Evolutionary conservation across 2,113 vertebrate genomes (phyloP).

Genomic region (Chaenocephalus aceratus): DNA sequence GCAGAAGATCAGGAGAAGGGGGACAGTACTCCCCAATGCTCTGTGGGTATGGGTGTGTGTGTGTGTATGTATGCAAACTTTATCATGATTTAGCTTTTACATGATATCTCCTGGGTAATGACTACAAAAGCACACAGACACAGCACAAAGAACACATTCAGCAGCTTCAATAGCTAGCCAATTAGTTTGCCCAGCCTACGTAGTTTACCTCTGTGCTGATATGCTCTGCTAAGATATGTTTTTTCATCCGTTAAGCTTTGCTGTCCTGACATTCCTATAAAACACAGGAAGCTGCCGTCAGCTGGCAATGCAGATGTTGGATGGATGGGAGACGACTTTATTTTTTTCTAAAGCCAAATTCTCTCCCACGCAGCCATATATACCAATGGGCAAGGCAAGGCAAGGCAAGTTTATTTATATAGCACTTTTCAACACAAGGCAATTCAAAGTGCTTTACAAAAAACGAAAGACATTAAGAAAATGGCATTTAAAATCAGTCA

Average conservation of each 20-base stretch:
- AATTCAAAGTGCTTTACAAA: too few relatives aligned
- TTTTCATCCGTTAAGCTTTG: slow-evolving; percentile 29
- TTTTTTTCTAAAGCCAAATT: slow-evolving; percentile 41
- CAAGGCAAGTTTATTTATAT: too few relatives aligned
- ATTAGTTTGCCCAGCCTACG: slow-evolving; percentile 24
- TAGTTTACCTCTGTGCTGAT: slow-evolving; percentile 38
- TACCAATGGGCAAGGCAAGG: background rate
- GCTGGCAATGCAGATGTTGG: slow-evolving; percentile 60
- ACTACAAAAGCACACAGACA: slow-evolving; percentile 13
- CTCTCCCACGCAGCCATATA: slow-evolving; percentile 53
- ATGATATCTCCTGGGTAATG: slow-evolving; percentile 32
- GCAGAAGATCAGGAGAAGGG: slow-evolving; percentile 62
- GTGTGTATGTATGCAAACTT: slow-evolving; percentile 19
- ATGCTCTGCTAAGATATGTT: slow-evolving; percentile 26
- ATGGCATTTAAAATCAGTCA: too few relatives aligned
- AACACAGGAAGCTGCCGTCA: slow-evolving; percentile 65
- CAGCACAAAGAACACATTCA: slow-evolving; percentile 43
- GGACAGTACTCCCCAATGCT: slow-evolving; percentile 57
- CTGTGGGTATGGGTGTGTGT: background rate
- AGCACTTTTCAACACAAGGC: too few relatives aligned
- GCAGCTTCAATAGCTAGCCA: slow-evolving; percentile 16
- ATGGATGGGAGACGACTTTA: slow-evolving; percentile 42
- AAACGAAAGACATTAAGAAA: too few relatives aligned
- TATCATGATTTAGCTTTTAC: slow-evolving; percentile 20
- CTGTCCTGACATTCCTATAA: slow-evolving; percentile 37